These are phyloP conservation scores for Sebastes oblongus DNA, from an alignment of 2,797 vertebrate genomes.

Conservation along the genomic window DNA sequence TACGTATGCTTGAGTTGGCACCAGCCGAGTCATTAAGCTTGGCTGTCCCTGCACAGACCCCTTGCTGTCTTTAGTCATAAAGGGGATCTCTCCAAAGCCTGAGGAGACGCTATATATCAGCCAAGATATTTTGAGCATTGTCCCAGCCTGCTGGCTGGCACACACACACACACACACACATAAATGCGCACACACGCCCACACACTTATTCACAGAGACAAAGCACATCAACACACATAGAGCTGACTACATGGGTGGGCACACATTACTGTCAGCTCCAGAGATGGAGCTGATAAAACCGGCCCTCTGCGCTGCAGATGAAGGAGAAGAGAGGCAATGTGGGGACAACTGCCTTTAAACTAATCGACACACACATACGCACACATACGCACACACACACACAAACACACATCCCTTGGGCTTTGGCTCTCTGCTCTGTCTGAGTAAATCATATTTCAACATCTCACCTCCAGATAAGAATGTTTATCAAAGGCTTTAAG, in stretches of 20 bases:
- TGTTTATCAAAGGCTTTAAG: constrained; percentile 68
- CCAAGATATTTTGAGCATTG: constrained; percentile 67
- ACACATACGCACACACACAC: constrained; percentile 10
- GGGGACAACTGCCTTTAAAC: constrained; percentile 64
- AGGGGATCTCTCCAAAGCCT: constrained; percentile 65
- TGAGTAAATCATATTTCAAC: constrained; percentile 68
- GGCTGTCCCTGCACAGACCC: constrained; percentile 59
- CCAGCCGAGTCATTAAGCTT: constrained; percentile 56
- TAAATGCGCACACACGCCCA: neutral
- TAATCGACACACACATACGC: constrained; percentile 30
- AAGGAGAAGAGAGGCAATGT: constrained; percentile 58
- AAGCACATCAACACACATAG: constrained; percentile 36
- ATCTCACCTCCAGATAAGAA: constrained; percentile 71
- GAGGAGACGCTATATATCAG: constrained; percentile 72
- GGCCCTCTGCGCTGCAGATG: constrained; percentile 58
- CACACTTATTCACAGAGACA: constrained; percentile 17
- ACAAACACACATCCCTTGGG: constrained; percentile 43
- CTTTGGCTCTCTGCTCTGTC: constrained; percentile 53
- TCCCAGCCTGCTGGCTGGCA: constrained; percentile 67
- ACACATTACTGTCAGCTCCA: constrained; percentile 72
- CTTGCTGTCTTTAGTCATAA: constrained; percentile 65
- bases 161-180: constrained; percentile 5
- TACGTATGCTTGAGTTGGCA: constrained; percentile 56
- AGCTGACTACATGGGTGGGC: constrained; percentile 80
- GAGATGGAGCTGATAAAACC: constrained; percentile 69